phyloP scores from a whole-genome alignment of 2,888 invertebrate species.

The Sympetrum striolatum region DNA sequence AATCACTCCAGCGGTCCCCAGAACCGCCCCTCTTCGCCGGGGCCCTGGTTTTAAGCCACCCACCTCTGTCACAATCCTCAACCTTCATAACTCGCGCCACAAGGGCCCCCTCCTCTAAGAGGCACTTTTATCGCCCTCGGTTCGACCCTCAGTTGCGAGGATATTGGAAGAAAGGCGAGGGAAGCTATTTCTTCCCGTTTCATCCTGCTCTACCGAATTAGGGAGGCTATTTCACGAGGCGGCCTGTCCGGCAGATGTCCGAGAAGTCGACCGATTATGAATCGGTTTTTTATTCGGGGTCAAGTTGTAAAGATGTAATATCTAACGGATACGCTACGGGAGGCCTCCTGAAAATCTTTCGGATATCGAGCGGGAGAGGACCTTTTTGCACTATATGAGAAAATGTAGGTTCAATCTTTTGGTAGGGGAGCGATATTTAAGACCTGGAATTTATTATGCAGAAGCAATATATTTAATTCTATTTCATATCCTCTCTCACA shows the following conservation, averaged over 20 bases:
- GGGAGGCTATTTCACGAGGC: neutral
- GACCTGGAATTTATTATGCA: too few relatives aligned
- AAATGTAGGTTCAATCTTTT: too few relatives aligned
- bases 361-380: too few relatives aligned
- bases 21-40: neutral
- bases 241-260: neutral
- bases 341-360: too few relatives aligned
- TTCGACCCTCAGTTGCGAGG: neutral
- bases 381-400: too few relatives aligned
- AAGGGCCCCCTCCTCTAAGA: neutral
- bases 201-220: neutral
- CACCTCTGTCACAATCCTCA: slow-evolving; percentile 1
- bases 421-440: too few relatives aligned
- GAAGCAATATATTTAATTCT: too few relatives aligned
- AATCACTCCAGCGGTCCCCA: slow-evolving; percentile 23
- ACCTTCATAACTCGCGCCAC: slow-evolving; percentile 23
- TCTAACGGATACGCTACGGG: too few relatives aligned
- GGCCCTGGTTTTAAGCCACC: neutral
- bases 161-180: neutral
- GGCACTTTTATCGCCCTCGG: neutral
- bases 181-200: neutral
- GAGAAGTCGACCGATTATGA: neutral
- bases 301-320: too few relatives aligned
- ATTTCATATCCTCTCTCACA: too few relatives aligned
- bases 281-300: too few relatives aligned